Evolutionary conservation across 2,888 invertebrate genomes (phyloP).

Genomic region (Halictus quadricinctus): DNA sequence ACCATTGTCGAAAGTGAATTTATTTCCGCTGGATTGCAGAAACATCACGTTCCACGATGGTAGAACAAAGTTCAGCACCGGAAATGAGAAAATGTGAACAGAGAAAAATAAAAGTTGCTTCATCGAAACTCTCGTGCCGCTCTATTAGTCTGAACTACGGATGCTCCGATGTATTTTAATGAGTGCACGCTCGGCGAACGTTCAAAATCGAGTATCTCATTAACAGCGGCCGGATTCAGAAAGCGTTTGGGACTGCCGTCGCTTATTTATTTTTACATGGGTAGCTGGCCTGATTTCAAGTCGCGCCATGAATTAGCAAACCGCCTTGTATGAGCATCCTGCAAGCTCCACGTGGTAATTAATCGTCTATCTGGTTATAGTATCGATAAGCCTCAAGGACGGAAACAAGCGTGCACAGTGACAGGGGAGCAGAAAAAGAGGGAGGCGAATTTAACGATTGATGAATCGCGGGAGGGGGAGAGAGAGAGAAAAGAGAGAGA

Average conservation of each 20-base stretch:
- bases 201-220: conserved; percentile 15
- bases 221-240: not conserved
- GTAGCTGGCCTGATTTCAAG: not conserved
- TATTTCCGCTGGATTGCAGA: not conserved
- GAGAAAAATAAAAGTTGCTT: not conserved
- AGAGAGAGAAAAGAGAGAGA: not conserved
- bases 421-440: conserved; percentile 26
- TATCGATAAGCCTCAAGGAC: conserved; percentile 27
- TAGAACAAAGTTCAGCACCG: not conserved
- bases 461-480: not conserved
- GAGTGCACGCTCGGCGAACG: conserved; percentile 18
- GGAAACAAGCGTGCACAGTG: conserved; percentile 16
- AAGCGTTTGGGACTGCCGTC: not conserved
- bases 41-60: not conserved
- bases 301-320: not conserved
- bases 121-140: not conserved
- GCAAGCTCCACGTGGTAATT: conserved; percentile 60
- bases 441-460: conserved; percentile 37
- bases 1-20: not conserved
- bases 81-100: not conserved
- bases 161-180: not conserved
- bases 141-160: not conserved
- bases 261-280: not conserved
- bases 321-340: conserved; percentile 22
- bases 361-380: conserved; percentile 63